A percentile compares a stretch with the other conserved stretches of the same genome.
Conservation (phyloP, 1,140 invertebrate genomes). For the Pseudachorutes palmiensis region DNA sequence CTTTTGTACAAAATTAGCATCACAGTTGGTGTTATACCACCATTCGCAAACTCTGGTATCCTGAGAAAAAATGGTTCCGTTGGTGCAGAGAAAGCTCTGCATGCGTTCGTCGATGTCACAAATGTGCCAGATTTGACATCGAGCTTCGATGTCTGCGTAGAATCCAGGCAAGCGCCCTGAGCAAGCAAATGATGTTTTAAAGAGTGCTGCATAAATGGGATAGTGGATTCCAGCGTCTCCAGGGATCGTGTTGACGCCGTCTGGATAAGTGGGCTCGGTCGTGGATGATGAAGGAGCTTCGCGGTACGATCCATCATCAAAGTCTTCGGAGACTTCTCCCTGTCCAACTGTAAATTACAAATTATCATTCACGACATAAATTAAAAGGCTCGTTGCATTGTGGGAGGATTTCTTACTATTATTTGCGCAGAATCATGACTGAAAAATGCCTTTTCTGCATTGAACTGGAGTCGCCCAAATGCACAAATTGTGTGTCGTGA, state of each 20-base stretch:
- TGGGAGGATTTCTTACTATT: too few relatives aligned
- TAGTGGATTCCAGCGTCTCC: conserved; percentile 33
- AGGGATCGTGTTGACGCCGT: conserved; percentile 36
- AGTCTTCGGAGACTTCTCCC: not conserved
- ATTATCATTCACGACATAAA: not conserved
- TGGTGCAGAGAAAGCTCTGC: conserved; percentile 66
- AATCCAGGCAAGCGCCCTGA: conserved; percentile 27
- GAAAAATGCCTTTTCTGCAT: too few relatives aligned
- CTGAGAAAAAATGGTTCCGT: conserved; percentile 82
- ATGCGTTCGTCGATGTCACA: conserved; percentile 27
- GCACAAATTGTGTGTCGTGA: too few relatives aligned
- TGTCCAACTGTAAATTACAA: not conserved
- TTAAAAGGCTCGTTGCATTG: too few relatives aligned
- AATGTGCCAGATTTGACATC: conserved; percentile 37
- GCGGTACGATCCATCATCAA: conserved; percentile 11
- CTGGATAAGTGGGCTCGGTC: conserved; percentile 27
- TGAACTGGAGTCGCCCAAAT: too few relatives aligned
- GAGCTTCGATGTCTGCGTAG: conserved; percentile 33
- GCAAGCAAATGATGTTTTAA: conserved; percentile 33
- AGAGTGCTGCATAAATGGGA: conserved; percentile 24
- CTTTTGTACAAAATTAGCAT: conserved; percentile 22
- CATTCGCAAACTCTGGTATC: conserved; percentile 79
- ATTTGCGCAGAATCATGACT: too few relatives aligned
- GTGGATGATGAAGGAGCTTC: not conserved
- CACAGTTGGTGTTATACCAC: conserved; percentile 78